These are phyloP conservation scores for Plotosus lineatus DNA, from an alignment of 2,113 vertebrate genomes.

Conservation along the genomic window DNA sequence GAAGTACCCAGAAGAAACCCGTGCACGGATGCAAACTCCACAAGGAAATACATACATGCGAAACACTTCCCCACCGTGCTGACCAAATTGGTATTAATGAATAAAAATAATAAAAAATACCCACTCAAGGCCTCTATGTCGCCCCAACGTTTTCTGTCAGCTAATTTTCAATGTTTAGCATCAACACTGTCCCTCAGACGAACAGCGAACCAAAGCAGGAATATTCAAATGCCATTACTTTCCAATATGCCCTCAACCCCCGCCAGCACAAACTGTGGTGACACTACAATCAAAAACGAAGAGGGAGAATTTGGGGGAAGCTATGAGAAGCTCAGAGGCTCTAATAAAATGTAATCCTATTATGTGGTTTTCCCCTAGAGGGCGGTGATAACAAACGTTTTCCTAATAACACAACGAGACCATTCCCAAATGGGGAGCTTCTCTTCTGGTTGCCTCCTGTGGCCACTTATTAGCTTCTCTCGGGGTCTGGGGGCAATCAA, in stretches of 20 bases:
- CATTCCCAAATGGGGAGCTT: slow-evolving; percentile 74
- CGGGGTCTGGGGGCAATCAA: slow-evolving; percentile 44
- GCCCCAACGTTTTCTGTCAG: neutral
- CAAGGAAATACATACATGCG: no score
- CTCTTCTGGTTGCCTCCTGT: slow-evolving; percentile 72
- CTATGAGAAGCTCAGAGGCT: slow-evolving; percentile 74
- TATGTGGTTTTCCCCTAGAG: slow-evolving; percentile 78
- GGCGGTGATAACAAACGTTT: slow-evolving; percentile 81
- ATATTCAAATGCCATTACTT: slow-evolving; percentile 36
- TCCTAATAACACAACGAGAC: slow-evolving; percentile 76
- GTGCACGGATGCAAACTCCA: no score
- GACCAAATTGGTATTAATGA: no score
- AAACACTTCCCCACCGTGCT: no score
- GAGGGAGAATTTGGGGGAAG: slow-evolving; percentile 61
- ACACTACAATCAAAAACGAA: slow-evolving; percentile 63
- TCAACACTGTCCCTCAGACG: neutral
- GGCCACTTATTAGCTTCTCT: slow-evolving; percentile 65
- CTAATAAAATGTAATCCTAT: slow-evolving; percentile 83
- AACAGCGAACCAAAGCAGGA: neutral
- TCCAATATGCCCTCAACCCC: slow-evolving; percentile 24
- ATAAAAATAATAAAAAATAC: no score
- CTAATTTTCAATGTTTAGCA: neutral
- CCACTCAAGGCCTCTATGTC: neutral
- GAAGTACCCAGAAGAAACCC: no score
- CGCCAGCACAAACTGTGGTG: slow-evolving; percentile 30